phyloP scores from a whole-genome alignment of 2,888 invertebrate genomes.

The Zygothrica quintamaculata region DNA sequence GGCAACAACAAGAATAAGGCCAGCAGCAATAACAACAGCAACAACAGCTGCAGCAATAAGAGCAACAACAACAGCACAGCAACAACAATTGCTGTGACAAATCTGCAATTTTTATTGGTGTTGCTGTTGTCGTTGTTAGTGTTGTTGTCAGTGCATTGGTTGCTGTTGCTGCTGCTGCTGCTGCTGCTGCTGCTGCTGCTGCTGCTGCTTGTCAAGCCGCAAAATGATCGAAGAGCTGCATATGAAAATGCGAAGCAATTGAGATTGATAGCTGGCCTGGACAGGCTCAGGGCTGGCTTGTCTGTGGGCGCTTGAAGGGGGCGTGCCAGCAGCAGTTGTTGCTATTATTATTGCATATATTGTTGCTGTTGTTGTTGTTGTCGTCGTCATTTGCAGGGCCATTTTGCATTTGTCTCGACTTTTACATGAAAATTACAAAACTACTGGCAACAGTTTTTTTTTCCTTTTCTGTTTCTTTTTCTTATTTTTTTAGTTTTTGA shows the following conservation, averaged over 20 bases:
- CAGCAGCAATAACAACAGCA: conserved; percentile 37
- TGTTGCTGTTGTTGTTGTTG: conserved; percentile 19
- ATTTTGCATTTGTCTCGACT: conserved; percentile 77
- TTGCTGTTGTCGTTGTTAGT: conserved; percentile 33
- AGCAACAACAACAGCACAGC: conserved; percentile 7
- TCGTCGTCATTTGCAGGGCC: conserved; percentile 69
- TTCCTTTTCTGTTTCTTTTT: too few species aligned
- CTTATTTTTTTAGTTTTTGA: too few species aligned
- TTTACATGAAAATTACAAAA: conserved; percentile 80
- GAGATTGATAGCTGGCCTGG: conserved; percentile 75
- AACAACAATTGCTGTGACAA: conserved; percentile 73
- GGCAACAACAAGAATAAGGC: conserved; percentile 65
- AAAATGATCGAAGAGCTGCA: conserved; percentile 79
- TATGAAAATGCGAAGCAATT: conserved; percentile 80
- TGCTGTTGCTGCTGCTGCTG: conserved; percentile 46
- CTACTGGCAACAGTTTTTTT: conserved; percentile 67
- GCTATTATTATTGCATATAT: conserved; percentile 19
- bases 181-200: conserved; percentile 43
- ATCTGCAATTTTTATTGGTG: conserved; percentile 74
- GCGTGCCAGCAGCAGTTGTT: conserved; percentile 60
- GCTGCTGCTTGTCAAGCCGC: conserved; percentile 67
- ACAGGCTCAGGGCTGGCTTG: conserved; percentile 55
- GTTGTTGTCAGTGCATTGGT: conserved; percentile 34
- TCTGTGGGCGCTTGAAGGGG: conserved; percentile 54
- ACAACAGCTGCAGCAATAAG: conserved; percentile 11